A percentile compares a stretch with the other conserved stretches of the same genome.
phyloP scores from a whole-genome alignment of 2,113 vertebrate genomes.

The Delphinus delphis region DNA sequence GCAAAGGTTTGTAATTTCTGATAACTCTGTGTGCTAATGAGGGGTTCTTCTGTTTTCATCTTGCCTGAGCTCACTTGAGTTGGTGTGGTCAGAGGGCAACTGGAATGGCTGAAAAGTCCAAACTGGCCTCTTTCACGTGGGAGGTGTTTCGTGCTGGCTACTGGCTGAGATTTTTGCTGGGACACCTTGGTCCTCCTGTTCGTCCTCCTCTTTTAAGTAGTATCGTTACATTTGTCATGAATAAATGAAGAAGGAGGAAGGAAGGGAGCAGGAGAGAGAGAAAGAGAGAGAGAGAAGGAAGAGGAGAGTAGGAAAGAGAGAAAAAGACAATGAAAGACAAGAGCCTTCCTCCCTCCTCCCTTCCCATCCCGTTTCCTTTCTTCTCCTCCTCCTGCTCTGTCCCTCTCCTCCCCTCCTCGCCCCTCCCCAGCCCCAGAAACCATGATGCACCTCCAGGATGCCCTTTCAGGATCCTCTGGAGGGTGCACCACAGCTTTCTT shows the following conservation, averaged over 20 bases:
- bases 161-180: neutral
- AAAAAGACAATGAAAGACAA: neutral
- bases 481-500: too few species aligned
- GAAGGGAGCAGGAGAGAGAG: neutral
- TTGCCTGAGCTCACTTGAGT: neutral
- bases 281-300: neutral
- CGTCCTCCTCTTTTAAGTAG: neutral
- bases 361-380: neutral
- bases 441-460: neutral
- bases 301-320: neutral
- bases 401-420: neutral
- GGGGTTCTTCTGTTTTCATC: neutral
- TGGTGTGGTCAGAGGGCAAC: neutral
- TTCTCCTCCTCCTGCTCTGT: neutral
- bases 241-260: neutral
- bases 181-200: neutral
- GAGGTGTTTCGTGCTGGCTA: neutral
- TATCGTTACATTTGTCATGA: neutral
- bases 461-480: neutral
- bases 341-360: neutral
- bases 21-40: neutral
- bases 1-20: neutral
- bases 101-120: neutral
- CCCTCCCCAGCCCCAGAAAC: neutral
- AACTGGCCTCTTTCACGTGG: neutral